Percentiles rank a stretch among this genome's conserved stretches.
Conservation (phyloP, 2,113 vertebrate genomes). For the Archocentrus centrarchus region DNA sequence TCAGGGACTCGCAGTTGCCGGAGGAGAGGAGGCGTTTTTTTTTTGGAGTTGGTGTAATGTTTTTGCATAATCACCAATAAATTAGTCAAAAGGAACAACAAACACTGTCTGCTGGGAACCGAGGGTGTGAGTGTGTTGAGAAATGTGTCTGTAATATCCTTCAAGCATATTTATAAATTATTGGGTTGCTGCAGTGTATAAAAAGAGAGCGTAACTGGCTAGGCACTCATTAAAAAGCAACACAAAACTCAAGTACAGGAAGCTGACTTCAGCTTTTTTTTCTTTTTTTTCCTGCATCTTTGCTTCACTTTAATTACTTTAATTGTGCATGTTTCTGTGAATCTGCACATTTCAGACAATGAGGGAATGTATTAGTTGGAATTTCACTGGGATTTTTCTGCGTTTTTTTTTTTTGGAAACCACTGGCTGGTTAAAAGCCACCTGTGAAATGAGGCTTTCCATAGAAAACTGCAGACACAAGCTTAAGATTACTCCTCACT, state of each 20-base stretch:
- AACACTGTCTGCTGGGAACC: conserved; percentile 55
- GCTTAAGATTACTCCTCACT: conserved; percentile 38
- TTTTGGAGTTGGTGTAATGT: conserved; percentile 42
- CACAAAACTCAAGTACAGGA: background rate
- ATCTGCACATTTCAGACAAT: background rate
- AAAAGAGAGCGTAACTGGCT: background rate
- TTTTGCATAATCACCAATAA: conserved; percentile 60
- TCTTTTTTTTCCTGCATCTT: background rate
- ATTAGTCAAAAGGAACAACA: conserved; percentile 59
- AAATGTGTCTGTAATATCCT: conserved; percentile 21
- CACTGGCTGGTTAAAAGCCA: background rate
- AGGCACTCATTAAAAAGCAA: background rate
- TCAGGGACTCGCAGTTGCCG: conserved; percentile 10
- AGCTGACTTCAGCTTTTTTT: background rate
- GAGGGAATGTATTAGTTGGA: background rate
- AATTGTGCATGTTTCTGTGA: background rate
- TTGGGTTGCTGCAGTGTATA: background rate
- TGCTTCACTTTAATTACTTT: background rate
- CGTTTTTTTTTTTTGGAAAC: background rate
- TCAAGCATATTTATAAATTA: background rate
- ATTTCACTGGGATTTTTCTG: background rate
- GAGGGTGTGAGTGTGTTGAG: conserved; percentile 26
- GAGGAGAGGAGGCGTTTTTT: conserved; percentile 43
- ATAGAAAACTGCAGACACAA: conserved; percentile 32
- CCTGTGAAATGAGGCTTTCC: conserved; percentile 14